Percentiles rank a stretch among this genome's conserved stretches.
Evolutionary conservation across 2,888 invertebrate species (phyloP).

Genomic region (Hipparchia semele): DNA sequence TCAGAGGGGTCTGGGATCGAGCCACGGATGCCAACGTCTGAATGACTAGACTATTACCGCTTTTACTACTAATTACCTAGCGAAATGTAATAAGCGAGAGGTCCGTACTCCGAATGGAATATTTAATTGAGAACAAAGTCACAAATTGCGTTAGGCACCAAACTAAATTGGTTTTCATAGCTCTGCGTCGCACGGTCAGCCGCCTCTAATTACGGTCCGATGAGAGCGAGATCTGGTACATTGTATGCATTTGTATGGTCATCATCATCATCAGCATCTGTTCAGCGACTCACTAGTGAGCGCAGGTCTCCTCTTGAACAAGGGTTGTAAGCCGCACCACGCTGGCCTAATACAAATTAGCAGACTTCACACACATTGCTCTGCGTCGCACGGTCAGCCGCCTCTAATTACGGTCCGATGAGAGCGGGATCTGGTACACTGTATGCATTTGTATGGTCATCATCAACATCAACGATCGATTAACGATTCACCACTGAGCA

Average conservation of each 20-base stretch:
- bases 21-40: too few species aligned
- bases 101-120: slow-evolving; percentile 18
- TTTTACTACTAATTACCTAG: slow-evolving; percentile 12
- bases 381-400: slow-evolving; percentile 47
- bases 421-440: slow-evolving; percentile 64
- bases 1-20: too few species aligned
- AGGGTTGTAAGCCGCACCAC: too few species aligned
- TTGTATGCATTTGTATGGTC: slow-evolving; percentile 64
- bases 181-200: slow-evolving; percentile 50
- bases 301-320: too few species aligned
- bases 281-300: too few species aligned
- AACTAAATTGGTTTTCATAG: slow-evolving; percentile 41
- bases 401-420: slow-evolving; percentile 59
- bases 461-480: background rate
- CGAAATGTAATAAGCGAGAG: slow-evolving; percentile 11
- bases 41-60: too few species aligned
- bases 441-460: slow-evolving; percentile 64
- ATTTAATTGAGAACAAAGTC: slow-evolving; percentile 30
- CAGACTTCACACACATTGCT: too few species aligned
- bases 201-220: slow-evolving; percentile 60
- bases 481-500: too few species aligned
- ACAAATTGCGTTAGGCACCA: slow-evolving; percentile 25
- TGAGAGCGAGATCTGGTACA: slow-evolving; percentile 63
- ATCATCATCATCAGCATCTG: slow-evolving; percentile 46
- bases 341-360: too few species aligned